Evolutionary conservation across 2,113 vertebrate species (phyloP).

Genomic region (Globicephala melas): DNA sequence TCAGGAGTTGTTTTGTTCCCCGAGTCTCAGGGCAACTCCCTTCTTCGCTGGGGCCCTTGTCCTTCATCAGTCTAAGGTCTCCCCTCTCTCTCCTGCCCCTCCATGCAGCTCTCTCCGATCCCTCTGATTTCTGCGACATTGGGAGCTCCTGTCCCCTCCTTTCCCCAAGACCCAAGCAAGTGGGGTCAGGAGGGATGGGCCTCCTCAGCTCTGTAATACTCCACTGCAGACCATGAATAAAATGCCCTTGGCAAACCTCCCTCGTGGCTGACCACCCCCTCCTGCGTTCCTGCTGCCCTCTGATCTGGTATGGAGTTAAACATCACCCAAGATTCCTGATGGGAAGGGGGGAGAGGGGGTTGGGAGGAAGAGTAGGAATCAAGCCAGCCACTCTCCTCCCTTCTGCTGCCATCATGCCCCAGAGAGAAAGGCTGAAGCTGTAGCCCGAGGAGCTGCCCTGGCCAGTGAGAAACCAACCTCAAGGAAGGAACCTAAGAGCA

Average conservation of each 20-base stretch:
- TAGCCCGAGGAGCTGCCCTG: not conserved
- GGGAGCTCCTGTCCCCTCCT: not conserved
- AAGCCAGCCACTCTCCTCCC: not conserved
- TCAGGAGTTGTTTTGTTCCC: not conserved
- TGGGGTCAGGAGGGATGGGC: not conserved
- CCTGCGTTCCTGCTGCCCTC: not conserved
- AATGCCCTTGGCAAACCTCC: not conserved
- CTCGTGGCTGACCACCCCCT: not conserved
- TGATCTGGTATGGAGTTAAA: no score
- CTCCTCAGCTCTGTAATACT: not conserved
- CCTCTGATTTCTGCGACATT: not conserved
- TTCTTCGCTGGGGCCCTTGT: not conserved
- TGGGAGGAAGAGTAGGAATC: not conserved
- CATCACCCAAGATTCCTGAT: not conserved
- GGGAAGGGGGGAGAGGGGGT: not conserved
- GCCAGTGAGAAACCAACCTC: not conserved
- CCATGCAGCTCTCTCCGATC: not conserved
- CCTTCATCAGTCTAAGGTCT: not conserved
- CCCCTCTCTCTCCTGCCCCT: not conserved
- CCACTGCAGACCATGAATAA: conserved; percentile 28
- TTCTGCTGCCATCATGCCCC: not conserved
- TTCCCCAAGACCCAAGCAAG: not conserved
- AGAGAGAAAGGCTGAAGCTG: not conserved
- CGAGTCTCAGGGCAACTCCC: not conserved
- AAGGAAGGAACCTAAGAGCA: not conserved